These are phyloP conservation scores for Bolborhynchus lineola DNA, from an alignment of 2,113 vertebrate species.

Conservation along the genomic window DNA sequence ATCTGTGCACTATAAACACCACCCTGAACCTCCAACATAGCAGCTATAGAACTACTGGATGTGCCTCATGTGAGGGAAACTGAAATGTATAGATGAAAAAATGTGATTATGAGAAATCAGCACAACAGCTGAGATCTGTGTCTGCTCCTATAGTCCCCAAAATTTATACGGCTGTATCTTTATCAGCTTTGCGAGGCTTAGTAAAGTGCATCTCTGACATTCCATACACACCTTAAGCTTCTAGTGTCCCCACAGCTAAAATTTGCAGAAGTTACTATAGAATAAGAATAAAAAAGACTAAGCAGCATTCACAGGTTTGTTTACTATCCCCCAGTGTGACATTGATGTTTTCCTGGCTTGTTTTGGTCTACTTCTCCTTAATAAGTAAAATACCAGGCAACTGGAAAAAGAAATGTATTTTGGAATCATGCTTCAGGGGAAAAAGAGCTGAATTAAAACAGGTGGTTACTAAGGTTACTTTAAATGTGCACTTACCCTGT, in stretches of 20 bases:
- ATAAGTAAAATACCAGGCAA: not conserved
- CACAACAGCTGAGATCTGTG: not conserved
- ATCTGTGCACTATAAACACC: not conserved
- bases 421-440: not conserved
- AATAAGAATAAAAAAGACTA: not conserved
- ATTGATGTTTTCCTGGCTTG: not conserved
- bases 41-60: not conserved
- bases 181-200: not conserved
- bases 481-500: slow-evolving; percentile 77
- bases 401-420: not conserved
- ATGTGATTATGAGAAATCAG: not conserved
- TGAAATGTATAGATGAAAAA: not conserved
- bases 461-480: not conserved
- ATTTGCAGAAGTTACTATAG: not conserved
- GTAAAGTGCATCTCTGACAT: slow-evolving; percentile 10
- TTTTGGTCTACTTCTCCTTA: not conserved
- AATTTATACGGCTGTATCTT: slow-evolving; percentile 25
- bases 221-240: not conserved
- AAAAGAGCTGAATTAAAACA: not conserved
- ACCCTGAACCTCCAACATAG: not conserved
- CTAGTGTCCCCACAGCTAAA: not conserved
- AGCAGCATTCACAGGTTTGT: not conserved
- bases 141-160: not conserved
- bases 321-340: not conserved
- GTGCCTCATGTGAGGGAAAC: not conserved